phyloP scores from a whole-genome alignment of 2,113 vertebrate genomes.

The Elaphurus davidianus region DNA sequence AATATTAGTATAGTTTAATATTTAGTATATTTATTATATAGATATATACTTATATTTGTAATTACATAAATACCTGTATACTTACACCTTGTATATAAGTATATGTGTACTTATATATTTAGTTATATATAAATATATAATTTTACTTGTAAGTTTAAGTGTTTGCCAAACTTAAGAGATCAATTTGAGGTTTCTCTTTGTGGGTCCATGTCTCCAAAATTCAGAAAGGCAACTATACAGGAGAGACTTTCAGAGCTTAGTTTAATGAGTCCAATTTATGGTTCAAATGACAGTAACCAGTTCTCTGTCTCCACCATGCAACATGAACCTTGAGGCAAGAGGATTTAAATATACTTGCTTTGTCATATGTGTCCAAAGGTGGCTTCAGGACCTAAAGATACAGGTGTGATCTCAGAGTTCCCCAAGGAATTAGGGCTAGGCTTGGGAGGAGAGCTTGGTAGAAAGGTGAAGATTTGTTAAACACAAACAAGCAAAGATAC shows the following conservation, averaged over 20 bases:
- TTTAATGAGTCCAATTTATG: background rate
- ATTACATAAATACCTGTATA: background rate
- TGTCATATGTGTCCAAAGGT: background rate
- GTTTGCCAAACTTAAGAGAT: background rate
- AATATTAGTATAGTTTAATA: background rate
- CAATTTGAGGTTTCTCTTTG: background rate
- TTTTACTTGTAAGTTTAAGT: background rate
- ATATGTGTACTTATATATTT: background rate
- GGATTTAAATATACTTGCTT: background rate
- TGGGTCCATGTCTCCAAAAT: too few species aligned
- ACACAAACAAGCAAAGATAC: background rate
- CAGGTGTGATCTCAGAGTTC: background rate
- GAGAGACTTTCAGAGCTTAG: background rate
- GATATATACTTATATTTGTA: background rate
- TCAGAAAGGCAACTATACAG: background rate
- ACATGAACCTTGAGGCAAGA: background rate
- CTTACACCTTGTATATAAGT: background rate
- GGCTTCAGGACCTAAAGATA: background rate
- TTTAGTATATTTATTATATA: background rate
- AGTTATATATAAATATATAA: background rate
- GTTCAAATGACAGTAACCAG: background rate
- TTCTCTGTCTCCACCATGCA: background rate
- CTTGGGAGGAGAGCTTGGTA: background rate
- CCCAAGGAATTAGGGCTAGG: background rate
- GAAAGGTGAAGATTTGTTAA: background rate